Evolutionary conservation across 2,797 vertebrate genomes (phyloP).

Genomic region (Fistularia commersonii): DNA sequence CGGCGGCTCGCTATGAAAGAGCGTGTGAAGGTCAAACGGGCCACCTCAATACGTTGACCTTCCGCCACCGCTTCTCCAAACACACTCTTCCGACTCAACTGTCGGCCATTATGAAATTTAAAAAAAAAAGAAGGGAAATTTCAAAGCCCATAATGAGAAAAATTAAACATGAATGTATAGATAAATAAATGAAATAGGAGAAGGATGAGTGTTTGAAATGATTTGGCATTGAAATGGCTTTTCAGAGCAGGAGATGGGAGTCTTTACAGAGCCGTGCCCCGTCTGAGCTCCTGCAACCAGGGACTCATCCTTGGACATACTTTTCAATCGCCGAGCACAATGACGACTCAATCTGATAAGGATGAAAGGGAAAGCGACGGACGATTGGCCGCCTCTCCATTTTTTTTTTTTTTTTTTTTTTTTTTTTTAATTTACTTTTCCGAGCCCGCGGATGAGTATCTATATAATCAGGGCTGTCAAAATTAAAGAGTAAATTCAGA

Average conservation of each 20-base stretch:
- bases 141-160: slow-evolving; percentile 39
- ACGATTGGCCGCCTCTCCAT: slow-evolving; percentile 21
- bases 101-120: slow-evolving; percentile 5
- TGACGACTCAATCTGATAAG: slow-evolving; percentile 21
- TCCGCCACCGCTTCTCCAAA: slow-evolving; percentile 55
- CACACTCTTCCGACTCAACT: slow-evolving; percentile 46
- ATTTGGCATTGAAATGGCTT: slow-evolving; percentile 64
- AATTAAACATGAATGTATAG: slow-evolving; percentile 54
- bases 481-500: not conserved
- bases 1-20: slow-evolving; percentile 54
- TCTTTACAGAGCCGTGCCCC: slow-evolving; percentile 43
- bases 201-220: slow-evolving; percentile 48
- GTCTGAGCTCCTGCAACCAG: slow-evolving; percentile 47
- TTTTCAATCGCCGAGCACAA: slow-evolving; percentile 45
- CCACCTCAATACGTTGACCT: slow-evolving; percentile 67
- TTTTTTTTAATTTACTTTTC: not conserved
- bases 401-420: slow-evolving; percentile 13
- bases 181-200: slow-evolving; percentile 28
- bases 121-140: not conserved
- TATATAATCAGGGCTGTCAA: not conserved
- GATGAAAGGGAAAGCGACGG: slow-evolving; percentile 22
- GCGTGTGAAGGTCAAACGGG: slow-evolving; percentile 68
- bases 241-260: slow-evolving; percentile 34
- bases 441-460: no score
- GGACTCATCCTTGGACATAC: slow-evolving; percentile 63